Conservation (phyloP, 2,113 vertebrate species). For the Clarias magur region DNA sequence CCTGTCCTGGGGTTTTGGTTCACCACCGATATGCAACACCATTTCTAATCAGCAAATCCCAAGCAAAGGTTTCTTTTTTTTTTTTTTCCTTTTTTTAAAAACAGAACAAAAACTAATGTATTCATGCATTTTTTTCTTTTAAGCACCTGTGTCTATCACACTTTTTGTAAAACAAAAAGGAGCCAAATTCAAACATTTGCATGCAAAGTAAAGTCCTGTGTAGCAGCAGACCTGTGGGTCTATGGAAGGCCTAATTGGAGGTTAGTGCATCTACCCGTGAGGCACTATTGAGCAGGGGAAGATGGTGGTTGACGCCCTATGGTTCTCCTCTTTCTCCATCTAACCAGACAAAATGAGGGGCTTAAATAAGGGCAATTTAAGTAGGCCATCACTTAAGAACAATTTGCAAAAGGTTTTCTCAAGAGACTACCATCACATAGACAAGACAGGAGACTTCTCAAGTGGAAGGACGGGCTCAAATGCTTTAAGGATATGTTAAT, state of each 20-base stretch:
- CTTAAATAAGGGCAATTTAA: conserved; percentile 37
- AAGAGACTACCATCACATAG: conserved; percentile 31
- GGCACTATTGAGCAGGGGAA: conserved; percentile 68
- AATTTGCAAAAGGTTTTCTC: conserved; percentile 39
- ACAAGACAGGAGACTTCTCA: conserved; percentile 19
- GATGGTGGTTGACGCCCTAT: conserved; percentile 44
- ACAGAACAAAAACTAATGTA: conserved; percentile 65
- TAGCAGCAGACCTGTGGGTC: conserved; percentile 70
- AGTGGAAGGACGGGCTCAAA: conserved; percentile 9
- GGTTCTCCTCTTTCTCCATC: conserved; percentile 27
- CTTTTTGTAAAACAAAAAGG: conserved; percentile 62
- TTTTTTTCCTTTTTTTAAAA: conserved; percentile 56
- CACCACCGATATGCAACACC: conserved; percentile 60
- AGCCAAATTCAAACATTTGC: conserved; percentile 71
- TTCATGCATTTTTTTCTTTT: conserved; percentile 73
- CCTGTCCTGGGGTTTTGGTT: conserved; percentile 67
- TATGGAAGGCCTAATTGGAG: conserved; percentile 75
- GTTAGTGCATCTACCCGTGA: conserved; percentile 70
- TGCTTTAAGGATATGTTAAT: conserved; percentile 19
- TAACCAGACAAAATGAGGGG: conserved; percentile 21
- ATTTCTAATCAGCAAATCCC: conserved; percentile 58
- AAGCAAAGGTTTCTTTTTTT: conserved; percentile 51
- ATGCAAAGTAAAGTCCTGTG: conserved; percentile 72
- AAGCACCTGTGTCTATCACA: conserved; percentile 63
- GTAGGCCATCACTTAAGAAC: conserved; percentile 30